A percentile compares a stretch with the other conserved stretches of the same genome.
These are phyloP conservation scores for Megamerina dolium DNA, from an alignment of 2,888 invertebrate species.

Conservation along the genomic window DNA sequence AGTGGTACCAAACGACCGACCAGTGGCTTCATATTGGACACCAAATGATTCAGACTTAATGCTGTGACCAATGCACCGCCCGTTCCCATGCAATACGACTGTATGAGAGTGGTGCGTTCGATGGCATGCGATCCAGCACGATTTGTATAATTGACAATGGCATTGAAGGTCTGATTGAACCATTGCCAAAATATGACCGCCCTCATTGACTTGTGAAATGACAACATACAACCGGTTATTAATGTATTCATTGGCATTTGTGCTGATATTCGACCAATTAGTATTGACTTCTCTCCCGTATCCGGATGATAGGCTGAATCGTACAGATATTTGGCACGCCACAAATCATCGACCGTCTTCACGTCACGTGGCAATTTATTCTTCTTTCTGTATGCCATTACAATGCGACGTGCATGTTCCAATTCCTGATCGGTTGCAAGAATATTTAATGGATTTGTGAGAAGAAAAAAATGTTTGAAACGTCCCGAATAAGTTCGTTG, in stretches of 20 bases:
- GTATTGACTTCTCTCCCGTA: conserved; percentile 91
- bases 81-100: conserved; percentile 87
- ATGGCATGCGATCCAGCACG: conserved; percentile 64
- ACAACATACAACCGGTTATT: conserved; percentile 90
- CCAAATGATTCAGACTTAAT: conserved; percentile 64
- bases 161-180: conserved; percentile 95
- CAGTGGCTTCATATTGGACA: conserved; percentile 38
- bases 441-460: conserved; percentile 90
- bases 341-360: conserved; percentile 74
- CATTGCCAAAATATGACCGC: conserved; percentile 97
- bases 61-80: conserved; percentile 91
- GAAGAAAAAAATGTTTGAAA: conserved; percentile 81
- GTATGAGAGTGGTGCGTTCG: conserved; percentile 5
- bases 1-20: conserved; percentile 88
- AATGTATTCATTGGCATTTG: conserved; percentile 96
- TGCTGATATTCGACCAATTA: conserved; percentile 94
- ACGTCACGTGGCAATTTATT: conserved; percentile 50
- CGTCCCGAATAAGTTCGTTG: conserved; percentile 84
- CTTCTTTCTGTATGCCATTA: conserved; percentile 62
- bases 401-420: conserved; percentile 66
- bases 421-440: conserved; percentile 65
- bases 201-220: conserved; percentile 86
- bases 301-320: conserved; percentile 99
- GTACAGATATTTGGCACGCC: conserved; percentile 86
- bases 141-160: conserved; percentile 96